Base-by-base conservation (phyloP, 2,113 vertebrate species). In the Corythoichthys haematopterus region DNA sequence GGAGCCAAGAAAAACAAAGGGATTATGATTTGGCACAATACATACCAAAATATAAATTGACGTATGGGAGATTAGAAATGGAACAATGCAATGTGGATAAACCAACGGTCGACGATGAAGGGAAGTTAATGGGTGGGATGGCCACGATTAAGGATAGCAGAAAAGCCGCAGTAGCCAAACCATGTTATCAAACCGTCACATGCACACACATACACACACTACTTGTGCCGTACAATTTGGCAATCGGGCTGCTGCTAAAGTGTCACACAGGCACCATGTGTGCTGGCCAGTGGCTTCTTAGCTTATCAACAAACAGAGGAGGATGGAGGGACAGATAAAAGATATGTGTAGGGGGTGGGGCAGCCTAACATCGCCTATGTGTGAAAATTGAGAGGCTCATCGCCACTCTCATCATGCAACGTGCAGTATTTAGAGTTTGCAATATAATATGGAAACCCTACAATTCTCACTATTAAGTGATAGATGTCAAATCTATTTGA, bases 251-350 rank as follows among this genome's bases (percentile, higher is more conserved):
- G 83, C 78, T 74, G 79, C 85, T 84, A 72, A 79, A 77, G 81
- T 83, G 84, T 88, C 88, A 90, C 88, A 90, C 87, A 84, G 87
- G 73, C 80, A 73, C 76, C 81, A 75, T 86, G 85, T 78, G 82
- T 66, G 82, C 85, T 75, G 84, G 86, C 83, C 84, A 86, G 74
- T 86, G 82, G 82, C 85, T 79, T 84, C 79, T 79, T 79, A 53
- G 80, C 84, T 88, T 82, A 88, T 88, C 88, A 85, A 87, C 84
- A 83, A 83, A 87, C 85, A 85, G 85, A 82, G 75, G 43, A 16
- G 86, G 87, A 80, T 86, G 85, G 82, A 72, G 70, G 70, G 79
- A 72, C 77, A 77, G 88, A 88, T 87, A 87, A 87, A 77, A 75
- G 76, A 80, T 79, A 71, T 74, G 58, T n/a, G 69, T 65, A 71